Base-by-base conservation (phyloP, 2,113 vertebrate species). In the Elephas maximus region DNA sequence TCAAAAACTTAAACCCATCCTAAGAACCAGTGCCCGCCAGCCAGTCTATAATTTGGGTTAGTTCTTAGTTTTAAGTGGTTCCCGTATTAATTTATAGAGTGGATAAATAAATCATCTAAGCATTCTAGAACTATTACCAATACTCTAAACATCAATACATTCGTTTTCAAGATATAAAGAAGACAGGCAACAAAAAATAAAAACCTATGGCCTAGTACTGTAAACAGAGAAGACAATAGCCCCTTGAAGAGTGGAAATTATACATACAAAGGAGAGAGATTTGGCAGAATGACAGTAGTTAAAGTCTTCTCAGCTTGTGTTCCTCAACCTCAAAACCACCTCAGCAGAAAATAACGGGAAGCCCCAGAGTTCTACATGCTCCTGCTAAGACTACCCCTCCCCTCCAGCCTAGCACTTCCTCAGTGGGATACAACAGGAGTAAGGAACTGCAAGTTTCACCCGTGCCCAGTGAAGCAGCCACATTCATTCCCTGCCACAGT, bases 11-110 rank as follows among this genome's bases (percentile, higher is more conserved):
- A 95, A 37, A 15, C 30, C 26, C 67, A 93, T 85, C 45, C 65
- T 88, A 80, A 93, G 57, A 90, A 90, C 37, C 28, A 94, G 41
- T 6, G n/a, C 28, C 21, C 28, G 71, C 33, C 8, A 92, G 9
- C 6, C 20, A 84, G 24, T 30, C 57, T 65, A 65, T 15, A 90
- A 94, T 94, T 69, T 93, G 77, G 7, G 4, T 93, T 79, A 93
- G 60, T 51, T 41, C 6, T 93, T 92, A 86, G 60, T 88, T 57
- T 96, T 89, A 85, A 91, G 12, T 53, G 45, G 18, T 73, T 94
- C 51, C 69, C 71, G 92, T 67, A 83, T n/a, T 96, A 91, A 95
- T 89, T 71, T 87, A 10, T 79, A 91, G 26, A 94, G 90, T 73
- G 28, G 51, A 65, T 2, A 97, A 91, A 24, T 53, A 86, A 93